Percentiles rank a stretch among this genome's conserved stretches.
Evolutionary conservation across 2,797 vertebrate genomes (phyloP).

Genomic region (Tapirus indicus): DNA sequence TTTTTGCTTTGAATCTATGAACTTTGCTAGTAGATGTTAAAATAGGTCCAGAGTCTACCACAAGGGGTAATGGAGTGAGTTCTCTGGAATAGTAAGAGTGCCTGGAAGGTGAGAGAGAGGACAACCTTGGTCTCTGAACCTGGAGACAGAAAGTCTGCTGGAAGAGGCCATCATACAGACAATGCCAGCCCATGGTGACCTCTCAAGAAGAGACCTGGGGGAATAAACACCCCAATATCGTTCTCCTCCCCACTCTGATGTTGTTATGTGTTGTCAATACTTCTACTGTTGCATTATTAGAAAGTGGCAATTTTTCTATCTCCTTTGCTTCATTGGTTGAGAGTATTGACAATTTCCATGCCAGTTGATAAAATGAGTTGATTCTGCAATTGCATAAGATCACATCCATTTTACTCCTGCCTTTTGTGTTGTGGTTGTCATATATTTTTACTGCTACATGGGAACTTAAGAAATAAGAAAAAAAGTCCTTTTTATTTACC

Average conservation of each 20-base stretch:
- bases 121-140: not conserved
- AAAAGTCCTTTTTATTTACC: not conserved
- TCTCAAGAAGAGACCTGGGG: not conserved
- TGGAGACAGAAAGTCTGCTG: not conserved
- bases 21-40: not conserved
- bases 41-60: not conserved
- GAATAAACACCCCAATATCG: not conserved
- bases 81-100: not conserved
- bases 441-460: not conserved
- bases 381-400: not conserved
- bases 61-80: not conserved
- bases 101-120: not conserved
- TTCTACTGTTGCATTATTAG: not conserved
- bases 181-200: not conserved
- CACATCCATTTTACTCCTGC: not conserved
- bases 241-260: not conserved
- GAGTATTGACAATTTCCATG: not conserved
- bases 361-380: not conserved
- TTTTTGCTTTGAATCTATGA: constrained; percentile 40
- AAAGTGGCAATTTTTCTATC: not conserved
- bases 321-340: not conserved
- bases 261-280: not conserved
- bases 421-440: not conserved
- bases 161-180: not conserved
- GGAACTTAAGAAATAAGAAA: not conserved